A percentile compares a stretch with the other conserved stretches of the same genome.
Conservation (phyloP, 2,888 invertebrate species). For the Xestia rhomboidea region DNA sequence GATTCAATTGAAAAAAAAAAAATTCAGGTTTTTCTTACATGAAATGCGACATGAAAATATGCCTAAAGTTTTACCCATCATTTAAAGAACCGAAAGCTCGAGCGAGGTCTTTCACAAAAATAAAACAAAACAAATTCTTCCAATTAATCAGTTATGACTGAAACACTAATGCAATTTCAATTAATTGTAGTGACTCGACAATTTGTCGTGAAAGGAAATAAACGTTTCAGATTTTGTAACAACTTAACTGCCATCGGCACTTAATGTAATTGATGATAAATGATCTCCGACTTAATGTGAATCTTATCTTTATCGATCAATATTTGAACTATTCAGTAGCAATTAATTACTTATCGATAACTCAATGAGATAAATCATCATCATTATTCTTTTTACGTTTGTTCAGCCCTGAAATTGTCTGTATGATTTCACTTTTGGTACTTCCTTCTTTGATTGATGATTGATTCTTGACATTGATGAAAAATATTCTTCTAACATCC, state of each 20-base stretch:
- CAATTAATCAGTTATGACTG: conserved; percentile 13
- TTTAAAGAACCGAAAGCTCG: conserved; percentile 12
- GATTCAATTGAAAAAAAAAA: too few species aligned
- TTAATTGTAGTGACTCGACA: conserved; percentile 58
- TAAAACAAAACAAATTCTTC: not conserved
- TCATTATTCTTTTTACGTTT: not conserved
- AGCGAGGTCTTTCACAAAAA: not conserved
- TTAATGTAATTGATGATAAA: conserved; percentile 49
- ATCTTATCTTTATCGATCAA: conserved; percentile 25
- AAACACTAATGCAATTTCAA: conserved; percentile 46
- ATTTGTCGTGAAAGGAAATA: conserved; percentile 53
- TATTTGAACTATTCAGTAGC: conserved; percentile 14
- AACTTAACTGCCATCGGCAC: conserved; percentile 38
- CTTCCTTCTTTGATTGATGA: not conserved
- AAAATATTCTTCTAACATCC: not conserved
- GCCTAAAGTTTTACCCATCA: not conserved
- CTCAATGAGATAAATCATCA: conserved; percentile 12
- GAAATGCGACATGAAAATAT: not conserved
- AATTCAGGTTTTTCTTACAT: not conserved
- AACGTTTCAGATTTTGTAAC: conserved; percentile 35
- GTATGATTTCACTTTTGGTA: conserved; percentile 12
- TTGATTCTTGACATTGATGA: too few species aligned
- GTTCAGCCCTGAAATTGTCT: conserved; percentile 7
- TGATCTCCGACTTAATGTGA: conserved; percentile 30
- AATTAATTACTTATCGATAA: conserved; percentile 21